Base-by-base conservation (phyloP, 2,113 vertebrate species). In the Microtus pennsylvanicus region DNA sequence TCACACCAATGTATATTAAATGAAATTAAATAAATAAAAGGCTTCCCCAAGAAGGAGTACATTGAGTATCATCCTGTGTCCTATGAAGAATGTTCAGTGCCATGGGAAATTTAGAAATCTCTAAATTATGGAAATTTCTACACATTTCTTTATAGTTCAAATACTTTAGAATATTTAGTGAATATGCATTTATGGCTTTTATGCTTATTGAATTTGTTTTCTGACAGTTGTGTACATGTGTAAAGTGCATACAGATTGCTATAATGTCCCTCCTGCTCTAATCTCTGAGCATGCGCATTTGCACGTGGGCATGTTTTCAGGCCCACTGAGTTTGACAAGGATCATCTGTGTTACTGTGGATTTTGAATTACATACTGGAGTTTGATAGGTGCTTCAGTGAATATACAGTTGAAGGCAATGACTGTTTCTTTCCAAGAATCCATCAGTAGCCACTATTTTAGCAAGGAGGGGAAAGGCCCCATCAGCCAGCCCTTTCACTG, bases 81-180 rank as follows among this genome's bases (percentile, higher is more conserved):
- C 35, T 4, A 21, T 2, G 47, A 76, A 80, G n/a, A 21, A 24
- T 58, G 14, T 81, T 75, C 35, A 77, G 3, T 24, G 28, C 24
- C 83, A 86, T 87, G 45, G n/a, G 80, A 82, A 38, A 72, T 83
- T 94, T 87, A 55, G 78, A 80, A 83, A 92, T 65, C 35, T 24
- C 11, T 22, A 6, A 90, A 85, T 95, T 87, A 82, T 90, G 50
- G 89, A 63, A 35, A 35, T 8, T 81, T 89, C 13, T 76, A 47
- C 52, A 69, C 65, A 67, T 67, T 67, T 67, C 30, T 76, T 94
- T 92, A 50, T 14, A 45, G 70, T 87, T 93, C 30, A 75, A 93
- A 72, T 76, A 45, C 47, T 52, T 72, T 94, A 22, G 22, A 87
- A 45, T 89, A 91, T 72, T 87, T 87, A 90, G 75, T 26, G 55